Conservation (phyloP, 1,140 invertebrate species). For the Pogonognathellus flavescens region DNA sequence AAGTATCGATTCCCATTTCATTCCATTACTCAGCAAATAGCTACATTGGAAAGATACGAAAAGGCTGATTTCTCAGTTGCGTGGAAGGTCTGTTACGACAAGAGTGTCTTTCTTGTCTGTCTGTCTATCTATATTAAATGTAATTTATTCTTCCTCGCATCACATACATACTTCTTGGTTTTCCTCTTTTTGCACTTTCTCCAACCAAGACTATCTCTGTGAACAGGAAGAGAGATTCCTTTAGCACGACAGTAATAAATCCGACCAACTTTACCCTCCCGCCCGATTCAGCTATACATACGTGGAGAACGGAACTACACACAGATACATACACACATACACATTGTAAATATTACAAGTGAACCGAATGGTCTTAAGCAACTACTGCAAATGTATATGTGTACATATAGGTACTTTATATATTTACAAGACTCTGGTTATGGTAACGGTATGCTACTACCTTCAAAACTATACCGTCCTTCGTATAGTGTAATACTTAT, state of each 20-base stretch:
- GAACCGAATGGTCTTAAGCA: too few species aligned
- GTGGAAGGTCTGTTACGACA: background rate
- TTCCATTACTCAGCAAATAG: conserved; percentile 53
- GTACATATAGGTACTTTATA: background rate
- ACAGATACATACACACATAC: too few species aligned
- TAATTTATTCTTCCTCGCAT: conserved; percentile 46
- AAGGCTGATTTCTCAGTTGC: background rate
- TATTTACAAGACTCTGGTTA: too few species aligned
- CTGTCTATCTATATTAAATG: conserved; percentile 52
- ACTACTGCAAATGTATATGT: background rate
- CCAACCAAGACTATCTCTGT: conserved; percentile 26
- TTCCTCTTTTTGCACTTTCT: conserved; percentile 29
- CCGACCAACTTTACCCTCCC: conserved; percentile 16
- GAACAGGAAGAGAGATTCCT: conserved; percentile 28
- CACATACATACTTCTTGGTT: background rate
- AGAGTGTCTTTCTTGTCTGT: conserved; percentile 30
- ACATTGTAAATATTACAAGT: too few species aligned
- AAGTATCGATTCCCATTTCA: conserved; percentile 49
- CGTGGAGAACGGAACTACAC: too few species aligned
- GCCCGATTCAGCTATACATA: background rate
- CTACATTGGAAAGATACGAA: conserved; percentile 10
- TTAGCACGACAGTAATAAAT: conserved; percentile 35
- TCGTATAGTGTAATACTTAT: too few species aligned
- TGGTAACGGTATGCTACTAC: too few species aligned
- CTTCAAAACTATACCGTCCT: too few species aligned